Percentiles rank a stretch among this genome's conserved stretches.
phyloP scores from a whole-genome alignment of 2,113 vertebrate species.

The Carollia perspicillata region DNA sequence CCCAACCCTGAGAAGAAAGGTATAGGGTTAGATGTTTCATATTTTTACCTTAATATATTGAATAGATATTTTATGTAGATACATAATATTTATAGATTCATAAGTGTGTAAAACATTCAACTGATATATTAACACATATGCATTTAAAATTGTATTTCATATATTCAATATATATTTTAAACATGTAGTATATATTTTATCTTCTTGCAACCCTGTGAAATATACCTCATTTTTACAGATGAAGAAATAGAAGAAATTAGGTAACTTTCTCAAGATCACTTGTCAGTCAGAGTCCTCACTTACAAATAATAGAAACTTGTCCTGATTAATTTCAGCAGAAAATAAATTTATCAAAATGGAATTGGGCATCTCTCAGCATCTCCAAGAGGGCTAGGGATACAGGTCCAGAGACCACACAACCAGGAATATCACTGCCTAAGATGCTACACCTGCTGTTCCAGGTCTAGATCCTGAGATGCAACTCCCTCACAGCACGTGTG shows the following conservation, averaged over 20 bases:
- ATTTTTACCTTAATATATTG: background rate
- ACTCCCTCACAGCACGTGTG: background rate
- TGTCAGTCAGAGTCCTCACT: background rate
- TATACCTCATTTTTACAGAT: slow-evolving; percentile 32
- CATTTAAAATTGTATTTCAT: slow-evolving; percentile 22
- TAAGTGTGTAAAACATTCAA: background rate
- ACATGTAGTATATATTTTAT: background rate
- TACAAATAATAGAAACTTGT: background rate
- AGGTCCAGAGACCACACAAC: background rate
- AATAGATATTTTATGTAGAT: background rate
- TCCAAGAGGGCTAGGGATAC: background rate
- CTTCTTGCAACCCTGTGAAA: background rate
- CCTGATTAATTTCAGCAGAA: slow-evolving; percentile 11
- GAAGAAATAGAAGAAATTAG: slow-evolving; percentile 49
- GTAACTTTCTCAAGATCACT: background rate
- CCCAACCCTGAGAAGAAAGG: background rate
- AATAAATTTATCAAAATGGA: background rate
- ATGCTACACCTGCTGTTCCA: background rate
- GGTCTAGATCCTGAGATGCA: background rate
- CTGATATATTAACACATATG: background rate
- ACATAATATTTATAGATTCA: slow-evolving; percentile 27
- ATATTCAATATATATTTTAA: slow-evolving; percentile 9
- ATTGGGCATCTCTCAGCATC: background rate
- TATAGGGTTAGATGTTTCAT: background rate
- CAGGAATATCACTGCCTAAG: background rate